These are phyloP conservation scores for Etia nguti DNA, from an alignment of 2,113 vertebrate genomes.

Conservation along the genomic window DNA sequence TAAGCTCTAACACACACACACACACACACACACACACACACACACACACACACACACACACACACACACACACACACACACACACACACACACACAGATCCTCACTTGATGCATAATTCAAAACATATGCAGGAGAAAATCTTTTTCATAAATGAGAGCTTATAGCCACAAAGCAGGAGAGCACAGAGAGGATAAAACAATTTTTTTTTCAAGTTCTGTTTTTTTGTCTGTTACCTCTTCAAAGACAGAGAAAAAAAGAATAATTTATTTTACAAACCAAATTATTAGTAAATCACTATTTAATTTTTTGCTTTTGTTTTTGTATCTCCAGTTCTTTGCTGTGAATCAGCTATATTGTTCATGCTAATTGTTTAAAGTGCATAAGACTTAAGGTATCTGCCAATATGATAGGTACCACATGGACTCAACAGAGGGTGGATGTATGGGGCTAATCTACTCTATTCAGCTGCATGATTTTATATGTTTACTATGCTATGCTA, in stretches of 20 bases:
- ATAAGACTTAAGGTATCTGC: neutral
- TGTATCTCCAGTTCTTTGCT: neutral
- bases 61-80: neutral
- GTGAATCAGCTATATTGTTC: neutral
- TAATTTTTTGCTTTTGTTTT: neutral
- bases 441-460: neutral
- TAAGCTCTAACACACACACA: too few relatives aligned
- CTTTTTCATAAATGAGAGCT: conserved; percentile 56
- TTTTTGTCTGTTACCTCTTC: neutral
- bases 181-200: neutral
- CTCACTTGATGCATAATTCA: conserved; percentile 49
- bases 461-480: neutral
- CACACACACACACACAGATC: neutral
- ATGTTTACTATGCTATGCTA: neutral
- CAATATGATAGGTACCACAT: neutral
- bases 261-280: neutral
- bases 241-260: neutral
- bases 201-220: neutral
- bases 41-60: conserved; percentile 1
- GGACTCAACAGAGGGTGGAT: neutral
- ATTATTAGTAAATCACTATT: neutral
- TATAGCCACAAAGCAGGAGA: conserved; percentile 10
- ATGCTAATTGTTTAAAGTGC: neutral
- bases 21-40: too few relatives aligned
- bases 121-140: conserved; percentile 57